phyloP scores from a whole-genome alignment of 1,140 invertebrate genomes.

The Scaptomyza graminum region DNA sequence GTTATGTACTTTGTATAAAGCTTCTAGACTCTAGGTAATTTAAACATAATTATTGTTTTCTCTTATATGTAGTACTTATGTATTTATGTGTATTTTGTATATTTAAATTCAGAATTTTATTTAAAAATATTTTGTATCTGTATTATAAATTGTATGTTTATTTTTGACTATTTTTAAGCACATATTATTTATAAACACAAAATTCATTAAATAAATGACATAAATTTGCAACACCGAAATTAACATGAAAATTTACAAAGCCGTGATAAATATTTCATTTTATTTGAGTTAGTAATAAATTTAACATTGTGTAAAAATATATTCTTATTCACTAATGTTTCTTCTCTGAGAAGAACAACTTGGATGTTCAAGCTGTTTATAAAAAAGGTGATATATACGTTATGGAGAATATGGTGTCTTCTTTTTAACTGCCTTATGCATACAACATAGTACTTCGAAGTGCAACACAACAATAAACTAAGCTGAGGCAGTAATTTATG shows the following conservation, averaged over 20 bases:
- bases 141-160: slow-evolving; percentile 21
- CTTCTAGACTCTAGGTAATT: slow-evolving; percentile 42
- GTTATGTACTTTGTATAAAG: slow-evolving; percentile 40
- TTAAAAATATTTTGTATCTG: slow-evolving; percentile 29
- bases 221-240: neutral
- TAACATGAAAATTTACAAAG: no score
- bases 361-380: no score
- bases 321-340: no score
- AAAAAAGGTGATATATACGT: no score
- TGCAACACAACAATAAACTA: neutral
- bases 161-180: slow-evolving; percentile 74
- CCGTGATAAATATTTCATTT: no score
- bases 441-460: no score
- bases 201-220: slow-evolving; percentile 38
- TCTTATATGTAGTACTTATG: neutral
- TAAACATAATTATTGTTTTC: slow-evolving; percentile 25
- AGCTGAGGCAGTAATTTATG: slow-evolving; percentile 11
- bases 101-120: slow-evolving; percentile 23
- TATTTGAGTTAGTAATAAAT: no score
- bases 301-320: no score
- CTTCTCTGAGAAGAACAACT: no score
- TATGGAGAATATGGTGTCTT: no score
- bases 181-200: slow-evolving; percentile 62
- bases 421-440: no score
- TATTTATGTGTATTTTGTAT: neutral